Base-by-base conservation (phyloP, 2,888 invertebrate species). In the Cataglyphis albicans region DNA sequence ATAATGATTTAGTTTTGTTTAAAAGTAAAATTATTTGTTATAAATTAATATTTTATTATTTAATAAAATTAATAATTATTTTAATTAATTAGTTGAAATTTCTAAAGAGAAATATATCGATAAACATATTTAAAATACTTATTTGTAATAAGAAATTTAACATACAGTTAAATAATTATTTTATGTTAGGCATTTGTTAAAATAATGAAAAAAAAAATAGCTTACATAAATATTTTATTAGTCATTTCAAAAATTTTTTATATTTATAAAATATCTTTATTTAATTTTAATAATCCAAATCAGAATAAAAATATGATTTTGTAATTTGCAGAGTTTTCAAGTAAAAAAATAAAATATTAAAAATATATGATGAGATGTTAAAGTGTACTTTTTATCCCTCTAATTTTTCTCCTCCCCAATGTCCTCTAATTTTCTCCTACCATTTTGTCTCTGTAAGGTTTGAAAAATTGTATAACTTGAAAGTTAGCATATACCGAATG, bases 401-500 rank as follows among this genome's bases (percentile, higher is more conserved):
- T 18, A 68, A 76, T 38, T 68, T 29, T 55, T 3, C 29, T 52
- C 10, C 15, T 41, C n/a, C 7, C 9, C 64, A 68, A 67, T 25
- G 12, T n/a, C 55, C 15, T 41, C 7, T 1, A 15, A 25, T 25
- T 52, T 68, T 68, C 6, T 68, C 9, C 21, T 44, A n/a, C 41
- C 1, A 15, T 35, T 57, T 68, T 29, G 29, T 68, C 15, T 29
- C n/a, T n/a, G 21, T 3, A 63, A 15, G n/a, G 10, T 12, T 0
- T 25, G 67, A 76, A 76, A 67, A 68, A 55, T 55, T 76, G n/a
- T 38, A n/a, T 9, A 4, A 15, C 29, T 38, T 68, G 10, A n/a
- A 67, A 76, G 52, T 38, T 68, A 3, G 10, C 6, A 52, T 12
- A 41, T 55, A 76, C 12, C 5, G 4, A 9, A 29, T n/a, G n/a